Conservation (phyloP, 2,888 invertebrate species). For the Himalopsyche anomala region DNA sequence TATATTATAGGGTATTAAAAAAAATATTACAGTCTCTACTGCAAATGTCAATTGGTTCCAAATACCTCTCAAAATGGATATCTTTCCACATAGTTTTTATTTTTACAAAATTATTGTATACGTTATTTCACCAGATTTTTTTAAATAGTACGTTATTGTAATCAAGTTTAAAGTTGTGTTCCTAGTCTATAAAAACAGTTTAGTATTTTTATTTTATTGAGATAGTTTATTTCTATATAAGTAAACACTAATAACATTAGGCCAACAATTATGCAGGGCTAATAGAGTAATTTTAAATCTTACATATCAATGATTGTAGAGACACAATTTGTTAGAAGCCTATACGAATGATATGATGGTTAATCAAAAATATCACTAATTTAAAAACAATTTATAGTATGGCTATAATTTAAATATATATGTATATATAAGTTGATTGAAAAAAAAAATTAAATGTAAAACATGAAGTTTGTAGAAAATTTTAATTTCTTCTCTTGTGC, state of each 20-base stretch:
- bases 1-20: constrained; percentile 32
- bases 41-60: constrained; percentile 45
- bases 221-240: not conserved
- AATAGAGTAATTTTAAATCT: constrained; percentile 15
- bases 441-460: too few species aligned
- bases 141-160: constrained; percentile 14
- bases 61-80: constrained; percentile 45
- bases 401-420: too few species aligned
- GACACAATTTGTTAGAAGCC: constrained; percentile 34
- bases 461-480: too few species aligned
- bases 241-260: constrained; percentile 14
- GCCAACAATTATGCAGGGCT: constrained; percentile 10
- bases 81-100: constrained; percentile 15
- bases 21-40: constrained; percentile 33
- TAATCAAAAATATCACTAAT: constrained; percentile 29
- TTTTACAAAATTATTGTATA: constrained; percentile 40
- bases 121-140: not conserved
- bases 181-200: constrained; percentile 22
- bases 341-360: constrained; percentile 34
- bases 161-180: constrained; percentile 20
- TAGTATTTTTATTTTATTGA: not conserved
- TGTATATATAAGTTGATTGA: too few species aligned
- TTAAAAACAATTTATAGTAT: not conserved
- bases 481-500: too few species aligned
- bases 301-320: constrained; percentile 34